These are phyloP conservation scores for Cydia strobilella DNA, from an alignment of 1,140 invertebrate species.

Conservation along the genomic window DNA sequence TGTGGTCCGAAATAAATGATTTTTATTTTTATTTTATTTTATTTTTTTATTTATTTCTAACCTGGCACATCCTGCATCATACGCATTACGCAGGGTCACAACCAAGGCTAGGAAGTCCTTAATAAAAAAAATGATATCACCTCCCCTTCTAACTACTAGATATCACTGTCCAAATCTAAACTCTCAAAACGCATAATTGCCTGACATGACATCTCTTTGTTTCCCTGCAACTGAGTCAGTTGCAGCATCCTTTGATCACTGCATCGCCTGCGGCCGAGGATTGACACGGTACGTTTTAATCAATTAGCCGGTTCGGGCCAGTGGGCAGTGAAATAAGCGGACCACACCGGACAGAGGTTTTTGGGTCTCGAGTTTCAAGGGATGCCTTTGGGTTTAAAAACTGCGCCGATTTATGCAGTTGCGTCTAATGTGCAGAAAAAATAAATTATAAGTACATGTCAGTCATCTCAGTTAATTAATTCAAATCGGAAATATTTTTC, in stretches of 20 bases:
- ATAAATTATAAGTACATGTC: too few relatives aligned
- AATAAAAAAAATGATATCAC: too few relatives aligned
- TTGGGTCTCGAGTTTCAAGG: constrained; percentile 15
- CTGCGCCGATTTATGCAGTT: neutral
- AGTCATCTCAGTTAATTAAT: too few relatives aligned
- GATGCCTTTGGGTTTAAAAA: neutral
- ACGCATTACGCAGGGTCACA: too few relatives aligned
- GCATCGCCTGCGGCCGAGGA: constrained; percentile 10
- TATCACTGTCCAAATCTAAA: constrained; percentile 1
- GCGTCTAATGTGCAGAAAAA: neutral
- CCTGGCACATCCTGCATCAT: too few relatives aligned
- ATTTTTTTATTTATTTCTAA: too few relatives aligned
- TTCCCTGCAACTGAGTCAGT: constrained; percentile 4
- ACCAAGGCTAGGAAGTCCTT: too few relatives aligned
- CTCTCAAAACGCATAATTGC: constrained; percentile 13
- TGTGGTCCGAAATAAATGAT: too few relatives aligned
- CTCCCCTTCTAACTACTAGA: neutral
- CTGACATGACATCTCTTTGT: constrained; percentile 3
- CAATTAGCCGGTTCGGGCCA: constrained; percentile 21
- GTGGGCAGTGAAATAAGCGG: constrained; percentile 32
- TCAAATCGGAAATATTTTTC: too few relatives aligned
- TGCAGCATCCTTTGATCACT: constrained; percentile 17
- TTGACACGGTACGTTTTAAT: constrained; percentile 33
- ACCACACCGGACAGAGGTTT: constrained; percentile 31
- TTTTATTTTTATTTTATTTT: too few relatives aligned